These are phyloP conservation scores for Himalopsyche tibetana DNA, from an alignment of 2,888 invertebrate genomes.

Conservation along the genomic window DNA sequence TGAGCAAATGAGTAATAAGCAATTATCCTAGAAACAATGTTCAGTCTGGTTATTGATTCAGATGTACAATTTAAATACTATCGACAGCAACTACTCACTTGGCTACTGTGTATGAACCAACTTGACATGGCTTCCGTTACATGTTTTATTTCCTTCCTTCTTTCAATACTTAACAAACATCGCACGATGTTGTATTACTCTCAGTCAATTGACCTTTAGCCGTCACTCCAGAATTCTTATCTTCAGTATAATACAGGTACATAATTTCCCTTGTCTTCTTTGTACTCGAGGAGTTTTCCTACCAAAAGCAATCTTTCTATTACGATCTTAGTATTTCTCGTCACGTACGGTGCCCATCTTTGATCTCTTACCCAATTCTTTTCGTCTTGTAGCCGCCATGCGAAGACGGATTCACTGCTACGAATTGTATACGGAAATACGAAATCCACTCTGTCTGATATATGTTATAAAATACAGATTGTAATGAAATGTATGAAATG, in stretches of 20 bases:
- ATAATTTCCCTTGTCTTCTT: constrained; percentile 24
- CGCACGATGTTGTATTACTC: constrained; percentile 16
- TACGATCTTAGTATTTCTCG: constrained; percentile 22
- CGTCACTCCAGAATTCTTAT: constrained; percentile 26
- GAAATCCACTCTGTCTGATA: background rate
- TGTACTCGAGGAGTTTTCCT: constrained; percentile 12
- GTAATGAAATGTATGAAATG: background rate
- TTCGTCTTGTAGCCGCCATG: constrained; percentile 2
- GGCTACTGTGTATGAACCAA: background rate
- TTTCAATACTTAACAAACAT: background rate
- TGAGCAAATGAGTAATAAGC: too few relatives aligned
- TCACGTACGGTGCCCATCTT: constrained; percentile 25
- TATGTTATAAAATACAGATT: background rate
- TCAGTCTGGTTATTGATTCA: too few relatives aligned
- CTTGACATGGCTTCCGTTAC: background rate
- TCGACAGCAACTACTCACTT: background rate
- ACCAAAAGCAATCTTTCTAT: constrained; percentile 28
- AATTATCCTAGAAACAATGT: too few relatives aligned
- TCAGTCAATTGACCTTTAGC: constrained; percentile 30
- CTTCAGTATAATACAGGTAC: constrained; percentile 14
- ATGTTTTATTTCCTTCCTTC: background rate
- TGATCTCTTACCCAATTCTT: constrained; percentile 34
- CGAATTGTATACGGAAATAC: background rate
- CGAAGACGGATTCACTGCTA: background rate
- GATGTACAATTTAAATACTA: too few relatives aligned